Evolutionary conservation across 23 tunicate species (phyloP), one percentile per base, ranked within the genome.

Genomic region (Aplidium turbinatum): DNA sequence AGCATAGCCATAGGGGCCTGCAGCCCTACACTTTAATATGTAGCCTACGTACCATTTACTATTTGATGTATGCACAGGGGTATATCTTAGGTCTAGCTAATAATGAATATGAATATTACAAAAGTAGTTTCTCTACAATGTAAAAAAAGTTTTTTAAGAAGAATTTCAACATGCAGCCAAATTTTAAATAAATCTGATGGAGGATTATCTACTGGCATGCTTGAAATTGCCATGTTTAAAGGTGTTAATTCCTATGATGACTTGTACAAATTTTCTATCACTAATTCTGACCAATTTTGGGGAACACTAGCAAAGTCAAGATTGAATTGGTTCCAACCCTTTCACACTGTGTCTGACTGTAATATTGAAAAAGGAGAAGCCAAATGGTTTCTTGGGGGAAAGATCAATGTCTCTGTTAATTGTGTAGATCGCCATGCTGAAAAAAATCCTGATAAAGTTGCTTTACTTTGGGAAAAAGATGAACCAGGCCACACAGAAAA

Each of bases 381-480:
- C 1, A 80, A 70, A 34, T 93, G 98, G 98, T 93, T 93, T 63
- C 31, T 56, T 21, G 89, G 87, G n/a, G 98, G 98, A 9, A 62
- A 93, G 63, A 38, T 93, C 33, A 93, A 93, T 64, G 94, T 93
- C 22, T 65, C 80, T 38, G 94, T 84, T 42, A 93, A 93, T 56
- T 93, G 98, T 76, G 85, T 93, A 26, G 93, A 87, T 33, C 81
- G 94, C 5, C 98, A 93, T 81, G 93, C 93, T 3, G 32, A 38
- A 20, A 70, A 35, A 33, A 58, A 54, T 5, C 93, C 93, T 0
- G 79, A 87, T 46, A 81, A 87, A 76, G 80, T 81, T 39, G 99
- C 99, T 67, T 47, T 94, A 31, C 87, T 94, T 26, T 94, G 99
- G 99, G 99, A 94, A 46, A 90, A 90, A 51, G 99, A 94, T 73